A percentile compares a stretch with the other conserved stretches of the same genome.
phyloP scores from a whole-genome alignment of 2,888 invertebrate genomes.

The Pharmacophagus antenor region DNA sequence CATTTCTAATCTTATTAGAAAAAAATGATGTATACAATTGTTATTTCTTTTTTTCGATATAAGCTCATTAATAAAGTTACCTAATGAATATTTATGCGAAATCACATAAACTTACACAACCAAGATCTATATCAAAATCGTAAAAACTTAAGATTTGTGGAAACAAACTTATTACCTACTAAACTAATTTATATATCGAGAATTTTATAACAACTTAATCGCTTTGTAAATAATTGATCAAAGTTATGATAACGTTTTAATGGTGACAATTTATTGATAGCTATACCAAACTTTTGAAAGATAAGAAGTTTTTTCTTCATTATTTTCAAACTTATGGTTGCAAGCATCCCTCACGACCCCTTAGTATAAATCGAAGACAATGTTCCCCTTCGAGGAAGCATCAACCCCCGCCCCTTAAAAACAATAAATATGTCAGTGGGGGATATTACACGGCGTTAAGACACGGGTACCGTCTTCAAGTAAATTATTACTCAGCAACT shows the following conservation, averaged over 20 bases:
- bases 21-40: too few species aligned
- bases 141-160: slow-evolving; percentile 34
- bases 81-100: slow-evolving; percentile 28
- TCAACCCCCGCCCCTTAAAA: slow-evolving; percentile 61
- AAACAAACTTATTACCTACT: slow-evolving; percentile 33
- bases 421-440: slow-evolving; percentile 79
- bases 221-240: slow-evolving; percentile 23
- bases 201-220: slow-evolving; percentile 35
- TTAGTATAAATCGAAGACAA: slow-evolving; percentile 36
- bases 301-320: slow-evolving; percentile 26
- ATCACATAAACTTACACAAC: slow-evolving; percentile 8
- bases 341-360: slow-evolving; percentile 39
- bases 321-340: slow-evolving; percentile 16
- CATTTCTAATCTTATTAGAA: background rate
- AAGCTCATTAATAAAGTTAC: background rate
- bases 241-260: slow-evolving; percentile 19
- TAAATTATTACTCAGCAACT: slow-evolving; percentile 76
- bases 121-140: slow-evolving; percentile 38
- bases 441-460: slow-evolving; percentile 72
- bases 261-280: slow-evolving; percentile 16
- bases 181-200: slow-evolving; percentile 32
- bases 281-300: slow-evolving; percentile 1
- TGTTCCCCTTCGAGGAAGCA: slow-evolving; percentile 44
- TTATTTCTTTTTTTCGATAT: background rate
- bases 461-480: slow-evolving; percentile 57